phyloP scores from a whole-genome alignment of 2,113 vertebrate genomes.

The Sminthopsis crassicaudata region DNA sequence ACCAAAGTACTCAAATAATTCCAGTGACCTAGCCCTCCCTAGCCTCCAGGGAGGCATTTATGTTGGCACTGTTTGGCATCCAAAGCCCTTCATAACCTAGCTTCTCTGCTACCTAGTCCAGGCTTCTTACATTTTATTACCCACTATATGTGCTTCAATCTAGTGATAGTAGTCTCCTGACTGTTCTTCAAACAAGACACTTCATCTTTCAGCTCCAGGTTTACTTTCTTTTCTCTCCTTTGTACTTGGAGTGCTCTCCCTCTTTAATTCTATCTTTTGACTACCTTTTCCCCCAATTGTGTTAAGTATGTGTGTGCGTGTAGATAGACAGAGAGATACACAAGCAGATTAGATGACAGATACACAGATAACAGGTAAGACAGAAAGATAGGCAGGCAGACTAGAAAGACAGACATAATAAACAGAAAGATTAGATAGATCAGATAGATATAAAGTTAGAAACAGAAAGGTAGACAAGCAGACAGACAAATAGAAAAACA shows the following conservation, averaged over 20 bases:
- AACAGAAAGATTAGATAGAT: no score
- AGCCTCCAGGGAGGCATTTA: neutral
- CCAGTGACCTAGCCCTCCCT: neutral
- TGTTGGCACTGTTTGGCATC: neutral
- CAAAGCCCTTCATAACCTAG: neutral
- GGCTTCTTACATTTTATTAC: neutral
- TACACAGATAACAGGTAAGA: no score
- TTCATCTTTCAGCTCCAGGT: neutral
- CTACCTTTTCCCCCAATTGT: neutral
- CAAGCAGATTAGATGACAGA: no score
- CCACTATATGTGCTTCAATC: neutral
- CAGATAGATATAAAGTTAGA: no score
- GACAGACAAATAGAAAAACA: no score
- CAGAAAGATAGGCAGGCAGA: no score
- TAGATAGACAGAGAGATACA: no score
- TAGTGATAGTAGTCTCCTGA: neutral
- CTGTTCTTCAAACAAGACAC: neutral
- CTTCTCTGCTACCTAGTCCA: neutral
- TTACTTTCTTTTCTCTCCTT: neutral
- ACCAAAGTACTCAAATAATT: neutral
- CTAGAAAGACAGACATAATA: no score
- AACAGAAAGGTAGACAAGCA: no score
- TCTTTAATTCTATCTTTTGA: neutral
- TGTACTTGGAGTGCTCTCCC: neutral
- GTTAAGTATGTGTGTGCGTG: no score